phyloP scores from a whole-genome alignment of 92 coral and sea anemone species.

The Heliopora coerulea region DNA sequence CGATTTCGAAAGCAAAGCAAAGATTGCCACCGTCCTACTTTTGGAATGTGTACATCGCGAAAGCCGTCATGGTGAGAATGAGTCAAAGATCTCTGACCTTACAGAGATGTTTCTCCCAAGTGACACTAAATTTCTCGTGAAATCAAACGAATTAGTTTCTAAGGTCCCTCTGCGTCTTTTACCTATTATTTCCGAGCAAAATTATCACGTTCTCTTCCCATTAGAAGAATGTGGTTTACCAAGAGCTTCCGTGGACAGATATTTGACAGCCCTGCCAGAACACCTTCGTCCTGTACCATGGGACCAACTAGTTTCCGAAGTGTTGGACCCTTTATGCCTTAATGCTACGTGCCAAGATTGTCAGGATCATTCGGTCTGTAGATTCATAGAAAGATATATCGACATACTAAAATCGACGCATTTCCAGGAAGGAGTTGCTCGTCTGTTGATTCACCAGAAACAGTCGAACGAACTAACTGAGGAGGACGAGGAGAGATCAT shows the following conservation, averaged over 20 bases:
- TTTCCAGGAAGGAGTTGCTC: constrained; percentile 57
- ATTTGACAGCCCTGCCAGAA: constrained; percentile 65
- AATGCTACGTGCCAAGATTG: constrained; percentile 36
- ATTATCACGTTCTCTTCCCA: constrained; percentile 78
- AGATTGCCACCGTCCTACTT: background rate
- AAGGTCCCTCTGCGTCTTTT: constrained; percentile 85
- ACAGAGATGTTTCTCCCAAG: constrained; percentile 74
- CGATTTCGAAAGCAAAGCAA: background rate
- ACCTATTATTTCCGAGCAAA: constrained; percentile 78
- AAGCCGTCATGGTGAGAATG: constrained; percentile 5
- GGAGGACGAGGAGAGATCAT: constrained; percentile 72
- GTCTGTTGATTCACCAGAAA: constrained; percentile 80
- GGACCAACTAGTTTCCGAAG: constrained; percentile 72
- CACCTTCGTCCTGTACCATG: constrained; percentile 72
- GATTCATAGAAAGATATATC: constrained; percentile 6
- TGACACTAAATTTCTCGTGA: constrained; percentile 74
- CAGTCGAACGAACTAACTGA: constrained; percentile 82
- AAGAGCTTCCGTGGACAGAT: constrained; percentile 58
- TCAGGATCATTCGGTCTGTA: constrained; percentile 22
- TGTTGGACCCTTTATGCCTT: constrained; percentile 69
- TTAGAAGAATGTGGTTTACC: constrained; percentile 87
- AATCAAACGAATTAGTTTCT: constrained; percentile 73
- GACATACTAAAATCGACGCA: background rate
- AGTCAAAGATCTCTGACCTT: constrained; percentile 51
- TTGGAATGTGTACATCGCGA: background rate